These are phyloP conservation scores for Cheilosia grossa DNA, from an alignment of 2,888 invertebrate genomes.

Conservation along the genomic window DNA sequence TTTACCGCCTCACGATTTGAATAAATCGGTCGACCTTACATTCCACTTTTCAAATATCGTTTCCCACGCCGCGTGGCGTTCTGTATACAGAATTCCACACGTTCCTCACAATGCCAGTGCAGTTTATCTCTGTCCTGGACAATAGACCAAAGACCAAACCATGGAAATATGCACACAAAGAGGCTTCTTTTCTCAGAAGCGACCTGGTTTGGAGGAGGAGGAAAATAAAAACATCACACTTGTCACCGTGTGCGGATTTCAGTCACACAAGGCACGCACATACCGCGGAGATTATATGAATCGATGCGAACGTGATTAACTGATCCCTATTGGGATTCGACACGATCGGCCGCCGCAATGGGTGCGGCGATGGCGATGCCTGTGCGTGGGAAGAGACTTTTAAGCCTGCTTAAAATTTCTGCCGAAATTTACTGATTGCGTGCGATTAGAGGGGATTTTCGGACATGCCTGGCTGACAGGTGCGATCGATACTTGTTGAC, in stretches of 20 bases:
- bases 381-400: constrained; percentile 34
- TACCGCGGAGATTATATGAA: constrained; percentile 51
- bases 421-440: constrained; percentile 30
- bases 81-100: constrained; percentile 11
- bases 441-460: neutral
- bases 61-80: constrained; percentile 7
- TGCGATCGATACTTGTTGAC: constrained; percentile 31
- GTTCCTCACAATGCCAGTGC: constrained; percentile 14
- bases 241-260: constrained; percentile 43
- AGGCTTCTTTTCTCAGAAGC: constrained; percentile 42
- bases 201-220: constrained; percentile 28
- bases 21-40: neutral
- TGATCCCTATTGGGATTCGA: constrained; percentile 43
- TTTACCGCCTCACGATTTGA: neutral
- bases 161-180: constrained; percentile 50
- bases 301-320: constrained; percentile 65
- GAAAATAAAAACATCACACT: constrained; percentile 32
- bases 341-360: constrained; percentile 37
- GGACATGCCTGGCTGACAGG: constrained; percentile 38
- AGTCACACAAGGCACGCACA: constrained; percentile 48
- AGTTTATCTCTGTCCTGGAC: constrained; percentile 54
- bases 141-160: constrained; percentile 16
- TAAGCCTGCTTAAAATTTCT: constrained; percentile 37
- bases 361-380: constrained; percentile 45
- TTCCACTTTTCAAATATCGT: neutral